A percentile compares a stretch with the other conserved stretches of the same genome.
These are phyloP conservation scores for Catharus bicknelli DNA, from an alignment of 2,113 vertebrate species.

Conservation along the genomic window DNA sequence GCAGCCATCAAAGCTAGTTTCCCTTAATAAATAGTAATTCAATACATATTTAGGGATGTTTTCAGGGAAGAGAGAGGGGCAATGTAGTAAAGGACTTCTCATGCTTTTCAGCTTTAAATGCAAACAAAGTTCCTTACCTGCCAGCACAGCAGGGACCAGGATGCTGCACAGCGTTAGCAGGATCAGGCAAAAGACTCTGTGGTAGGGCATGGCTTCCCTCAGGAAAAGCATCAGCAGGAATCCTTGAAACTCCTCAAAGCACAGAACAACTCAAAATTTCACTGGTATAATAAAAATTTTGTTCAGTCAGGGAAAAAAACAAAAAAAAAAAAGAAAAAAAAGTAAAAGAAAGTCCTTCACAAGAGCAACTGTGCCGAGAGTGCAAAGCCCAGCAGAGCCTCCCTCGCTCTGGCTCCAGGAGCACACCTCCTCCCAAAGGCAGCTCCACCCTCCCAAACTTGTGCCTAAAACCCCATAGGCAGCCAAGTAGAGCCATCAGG, in stretches of 20 bases:
- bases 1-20: neutral
- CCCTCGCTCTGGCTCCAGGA: neutral
- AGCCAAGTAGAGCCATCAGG: neutral
- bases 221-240: conserved; percentile 15
- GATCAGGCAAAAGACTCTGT: conserved; percentile 48
- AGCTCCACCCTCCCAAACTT: conserved; percentile 68
- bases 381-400: conserved; percentile 25
- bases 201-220: conserved; percentile 59
- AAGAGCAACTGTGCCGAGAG: neutral
- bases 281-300: conserved; percentile 67
- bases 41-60: neutral
- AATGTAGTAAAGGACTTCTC: neutral
- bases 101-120: neutral
- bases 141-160: conserved; percentile 68
- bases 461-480: conserved; percentile 23
- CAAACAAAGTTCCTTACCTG: conserved; percentile 69
- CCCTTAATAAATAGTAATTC: neutral
- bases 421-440: conserved; percentile 57
- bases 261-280: conserved; percentile 35
- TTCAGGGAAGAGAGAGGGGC: neutral
- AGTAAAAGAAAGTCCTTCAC: conserved; percentile 17
- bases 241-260: conserved; percentile 8
- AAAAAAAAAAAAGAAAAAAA: neutral
- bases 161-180: conserved; percentile 46
- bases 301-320: conserved; percentile 51